These are phyloP conservation scores for Leptinotarsa haldemani DNA, from an alignment of 2,888 invertebrate genomes.

Conservation along the genomic window DNA sequence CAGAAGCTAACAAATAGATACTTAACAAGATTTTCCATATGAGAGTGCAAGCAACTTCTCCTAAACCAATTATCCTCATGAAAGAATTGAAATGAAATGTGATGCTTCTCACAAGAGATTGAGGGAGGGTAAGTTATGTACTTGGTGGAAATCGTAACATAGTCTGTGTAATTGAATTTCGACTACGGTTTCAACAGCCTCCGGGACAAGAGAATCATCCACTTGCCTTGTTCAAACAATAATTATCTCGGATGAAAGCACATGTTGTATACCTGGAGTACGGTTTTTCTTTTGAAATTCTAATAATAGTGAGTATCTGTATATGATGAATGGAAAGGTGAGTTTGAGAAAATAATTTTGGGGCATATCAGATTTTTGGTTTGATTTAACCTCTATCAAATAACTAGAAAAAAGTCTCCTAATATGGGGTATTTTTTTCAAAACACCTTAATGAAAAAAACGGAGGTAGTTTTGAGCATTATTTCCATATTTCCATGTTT, in stretches of 20 bases:
- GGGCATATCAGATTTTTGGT: too few relatives aligned
- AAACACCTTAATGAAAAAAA: too few relatives aligned
- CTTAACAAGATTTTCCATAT: neutral
- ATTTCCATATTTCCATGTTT: too few relatives aligned
- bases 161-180: slow-evolving; percentile 1
- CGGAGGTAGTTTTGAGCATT: too few relatives aligned
- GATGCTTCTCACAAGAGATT: neutral
- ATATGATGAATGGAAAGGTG: neutral
- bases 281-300: neutral
- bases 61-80: neutral
- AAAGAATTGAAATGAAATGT: neutral
- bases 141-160: neutral
- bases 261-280: neutral
- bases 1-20: too few relatives aligned
- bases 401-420: too few relatives aligned
- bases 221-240: neutral
- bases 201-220: neutral
- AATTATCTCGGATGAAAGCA: neutral
- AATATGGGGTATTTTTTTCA: too few relatives aligned
- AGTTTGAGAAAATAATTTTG: too few relatives aligned
- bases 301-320: too few relatives aligned
- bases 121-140: neutral
- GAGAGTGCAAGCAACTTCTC: neutral
- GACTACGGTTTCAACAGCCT: neutral
- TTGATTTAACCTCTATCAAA: too few relatives aligned